These are phyloP conservation scores for Struthio camelus DNA, from an alignment of 2,113 vertebrate species.

Conservation along the genomic window DNA sequence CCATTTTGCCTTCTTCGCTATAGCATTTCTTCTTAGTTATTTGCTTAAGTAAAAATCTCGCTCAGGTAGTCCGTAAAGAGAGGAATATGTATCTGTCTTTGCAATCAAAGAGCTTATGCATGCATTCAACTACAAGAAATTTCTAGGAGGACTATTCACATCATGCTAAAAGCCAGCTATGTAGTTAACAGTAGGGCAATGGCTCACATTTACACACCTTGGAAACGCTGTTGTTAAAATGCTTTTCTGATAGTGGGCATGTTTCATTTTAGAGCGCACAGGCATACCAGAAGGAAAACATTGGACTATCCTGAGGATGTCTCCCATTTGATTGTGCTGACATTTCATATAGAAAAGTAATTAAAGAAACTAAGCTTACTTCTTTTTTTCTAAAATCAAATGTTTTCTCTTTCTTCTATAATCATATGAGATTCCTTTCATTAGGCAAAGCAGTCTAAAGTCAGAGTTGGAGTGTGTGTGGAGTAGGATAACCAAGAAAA, in stretches of 20 bases:
- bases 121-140: not conserved
- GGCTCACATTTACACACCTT: not conserved
- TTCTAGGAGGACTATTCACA: not conserved
- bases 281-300: not conserved
- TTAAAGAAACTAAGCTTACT: not conserved
- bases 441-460: not conserved
- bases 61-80: not conserved
- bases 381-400: not conserved
- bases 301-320: not conserved
- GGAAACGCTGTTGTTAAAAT: not conserved
- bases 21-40: slow-evolving; percentile 28
- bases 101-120: not conserved
- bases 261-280: not conserved
- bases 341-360: not conserved
- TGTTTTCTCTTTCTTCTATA: not conserved
- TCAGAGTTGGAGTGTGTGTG: not conserved
- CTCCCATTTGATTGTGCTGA: not conserved
- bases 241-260: not conserved
- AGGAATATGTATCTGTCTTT: not conserved
- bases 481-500: not conserved
- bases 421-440: not conserved
- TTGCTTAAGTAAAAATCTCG: not conserved
- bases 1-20: not conserved
- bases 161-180: not conserved
- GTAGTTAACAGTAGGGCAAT: not conserved